These are phyloP conservation scores for Enhydra lutris DNA, from an alignment of 2,113 vertebrate genomes.

Conservation along the genomic window DNA sequence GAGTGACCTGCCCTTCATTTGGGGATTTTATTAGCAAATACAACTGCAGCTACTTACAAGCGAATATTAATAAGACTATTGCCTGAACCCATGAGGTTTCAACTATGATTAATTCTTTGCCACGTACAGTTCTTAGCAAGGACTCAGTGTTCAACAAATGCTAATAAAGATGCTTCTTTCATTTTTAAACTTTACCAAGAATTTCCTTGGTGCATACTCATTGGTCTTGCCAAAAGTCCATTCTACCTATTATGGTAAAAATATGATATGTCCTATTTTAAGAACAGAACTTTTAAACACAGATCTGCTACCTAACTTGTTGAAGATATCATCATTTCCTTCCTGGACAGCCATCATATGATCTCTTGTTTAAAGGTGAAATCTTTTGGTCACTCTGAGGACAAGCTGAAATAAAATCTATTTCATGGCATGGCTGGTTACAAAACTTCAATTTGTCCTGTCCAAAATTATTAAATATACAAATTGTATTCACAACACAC, in stretches of 20 bases:
- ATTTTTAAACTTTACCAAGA: neutral
- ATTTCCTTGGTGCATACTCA: neutral
- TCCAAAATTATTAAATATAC: neutral
- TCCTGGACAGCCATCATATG: neutral
- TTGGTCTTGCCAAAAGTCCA: neutral
- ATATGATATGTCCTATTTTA: neutral
- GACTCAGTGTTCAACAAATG: constrained; percentile 41
- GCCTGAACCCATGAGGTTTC: neutral
- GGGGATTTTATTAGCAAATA: constrained; percentile 44
- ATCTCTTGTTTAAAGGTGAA: neutral
- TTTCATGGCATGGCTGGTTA: neutral
- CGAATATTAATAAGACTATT: constrained; percentile 46
- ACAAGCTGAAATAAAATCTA: neutral
- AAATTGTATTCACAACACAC: neutral
- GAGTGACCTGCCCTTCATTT: neutral
- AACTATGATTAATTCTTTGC: constrained; percentile 55
- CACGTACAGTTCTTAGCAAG: constrained; percentile 34
- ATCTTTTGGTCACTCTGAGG: neutral
- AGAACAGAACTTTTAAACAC: neutral
- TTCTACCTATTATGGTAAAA: neutral
- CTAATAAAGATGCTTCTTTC: neutral
- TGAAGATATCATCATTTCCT: neutral
- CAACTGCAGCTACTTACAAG: neutral
- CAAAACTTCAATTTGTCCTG: neutral
- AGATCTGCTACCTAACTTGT: neutral